Percentiles rank a stretch among this genome's conserved stretches.
Evolutionary conservation across 2,888 invertebrate genomes (phyloP).

Genomic region (Eupithecia vulgata): DNA sequence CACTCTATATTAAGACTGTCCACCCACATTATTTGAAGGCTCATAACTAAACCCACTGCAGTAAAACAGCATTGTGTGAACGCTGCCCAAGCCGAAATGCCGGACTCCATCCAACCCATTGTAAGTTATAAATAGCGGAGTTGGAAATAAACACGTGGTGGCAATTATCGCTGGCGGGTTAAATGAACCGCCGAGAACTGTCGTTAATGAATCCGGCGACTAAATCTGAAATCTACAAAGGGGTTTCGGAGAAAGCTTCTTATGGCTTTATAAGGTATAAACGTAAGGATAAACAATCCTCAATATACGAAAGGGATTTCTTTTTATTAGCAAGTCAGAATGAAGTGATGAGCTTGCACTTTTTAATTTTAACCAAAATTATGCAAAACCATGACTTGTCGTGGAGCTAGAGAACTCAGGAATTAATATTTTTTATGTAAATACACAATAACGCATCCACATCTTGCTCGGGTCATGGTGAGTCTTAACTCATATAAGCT

Average conservation of each 20-base stretch:
- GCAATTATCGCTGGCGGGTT: slow-evolving; percentile 83
- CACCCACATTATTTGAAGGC: not conserved
- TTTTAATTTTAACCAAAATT: not conserved
- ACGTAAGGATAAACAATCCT: too few species aligned
- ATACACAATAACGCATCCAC: not conserved
- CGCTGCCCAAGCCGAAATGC: slow-evolving; percentile 70
- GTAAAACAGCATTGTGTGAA: slow-evolving; percentile 18
- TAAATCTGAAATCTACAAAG: slow-evolving; percentile 59
- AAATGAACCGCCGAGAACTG: slow-evolving; percentile 81
- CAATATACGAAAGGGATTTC: not conserved
- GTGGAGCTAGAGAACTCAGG: not conserved
- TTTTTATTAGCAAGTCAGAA: not conserved
- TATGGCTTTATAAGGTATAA: slow-evolving; percentile 22
- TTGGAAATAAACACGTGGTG: slow-evolving; percentile 83
- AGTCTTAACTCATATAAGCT: not conserved
- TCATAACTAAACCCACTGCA: not conserved
- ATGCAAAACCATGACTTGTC: not conserved
- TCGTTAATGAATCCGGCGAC: slow-evolving; percentile 81
- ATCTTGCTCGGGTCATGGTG: not conserved
- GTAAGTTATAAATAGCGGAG: slow-evolving; percentile 81
- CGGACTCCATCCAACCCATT: slow-evolving; percentile 82
- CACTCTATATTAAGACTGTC: not conserved
- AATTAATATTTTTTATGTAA: not conserved
- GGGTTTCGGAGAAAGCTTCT: slow-evolving; percentile 65
- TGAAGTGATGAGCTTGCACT: not conserved